phyloP scores from a whole-genome alignment of 1,140 invertebrate species.

The Pentalonia nigronervosa region DNA sequence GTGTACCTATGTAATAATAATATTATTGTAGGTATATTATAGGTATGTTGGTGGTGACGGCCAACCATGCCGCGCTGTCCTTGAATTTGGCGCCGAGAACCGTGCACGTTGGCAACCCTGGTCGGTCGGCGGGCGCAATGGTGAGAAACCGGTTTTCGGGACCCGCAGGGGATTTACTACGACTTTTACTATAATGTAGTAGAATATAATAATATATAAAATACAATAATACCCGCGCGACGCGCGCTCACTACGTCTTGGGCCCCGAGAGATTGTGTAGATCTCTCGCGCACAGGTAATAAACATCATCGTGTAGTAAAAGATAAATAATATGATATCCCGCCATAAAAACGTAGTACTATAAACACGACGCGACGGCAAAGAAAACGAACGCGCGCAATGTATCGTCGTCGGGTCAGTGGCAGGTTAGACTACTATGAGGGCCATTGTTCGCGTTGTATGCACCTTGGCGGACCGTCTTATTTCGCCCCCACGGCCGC shows the following conservation, averaged over 20 bases:
- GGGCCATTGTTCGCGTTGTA: not conserved
- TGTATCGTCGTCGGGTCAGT: not conserved
- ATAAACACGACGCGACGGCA: not conserved
- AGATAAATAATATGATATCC: not conserved
- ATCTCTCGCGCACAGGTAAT: slow-evolving; percentile 30
- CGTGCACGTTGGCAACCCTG: slow-evolving; percentile 51
- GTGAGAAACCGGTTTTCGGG: slow-evolving; percentile 52
- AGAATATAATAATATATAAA: not conserved
- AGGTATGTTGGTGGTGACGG: not conserved
- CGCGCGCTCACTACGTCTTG: not conserved
- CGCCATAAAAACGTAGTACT: not conserved
- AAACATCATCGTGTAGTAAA: slow-evolving; percentile 31
- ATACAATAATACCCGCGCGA: not conserved
- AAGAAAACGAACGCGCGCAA: not conserved
- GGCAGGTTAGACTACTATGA: not conserved
- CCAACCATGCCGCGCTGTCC: slow-evolving; percentile 7
- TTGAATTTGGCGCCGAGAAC: slow-evolving; percentile 54
- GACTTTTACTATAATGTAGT: slow-evolving; percentile 51
- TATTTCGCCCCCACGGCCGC: not conserved
- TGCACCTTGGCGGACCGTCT: not conserved
- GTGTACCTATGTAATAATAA: not conserved
- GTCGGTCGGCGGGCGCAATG: not conserved
- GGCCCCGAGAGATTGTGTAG: not conserved
- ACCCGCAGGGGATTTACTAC: slow-evolving; percentile 56
- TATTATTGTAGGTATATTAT: too few relatives aligned